Evolutionary conservation across 2,888 invertebrate species (phyloP), one percentile per base, ranked within the genome.

Genomic region (Notodromas monacha): DNA sequence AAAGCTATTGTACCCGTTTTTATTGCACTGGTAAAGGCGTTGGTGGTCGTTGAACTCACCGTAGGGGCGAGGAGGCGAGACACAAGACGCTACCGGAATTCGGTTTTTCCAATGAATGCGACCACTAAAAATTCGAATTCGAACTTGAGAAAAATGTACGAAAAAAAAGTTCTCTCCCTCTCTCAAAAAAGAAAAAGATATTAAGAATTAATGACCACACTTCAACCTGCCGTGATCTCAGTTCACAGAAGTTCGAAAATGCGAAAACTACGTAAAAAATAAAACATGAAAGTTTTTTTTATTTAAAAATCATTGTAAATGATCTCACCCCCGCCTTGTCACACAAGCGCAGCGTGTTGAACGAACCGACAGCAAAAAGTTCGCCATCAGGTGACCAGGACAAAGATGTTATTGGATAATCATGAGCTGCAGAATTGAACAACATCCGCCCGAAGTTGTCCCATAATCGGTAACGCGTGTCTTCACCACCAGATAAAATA

Each of bases 351-450:
- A 96, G 56, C 8, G 77, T 68, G 47, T 89, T 86, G 46, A 69
- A 92, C 6, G 79, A 74, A 11, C 86, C 89, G 28, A 89, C 65
- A 26, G 77, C 69, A 46, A 89, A 79, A 36, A 77, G 56, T 42
- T 74, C 72, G 3, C 89, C 89, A 39, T 70, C 68, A 0, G 77
- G 74, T 28, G 74, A 68, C 74, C 89, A 96, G 30, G 72, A 64
- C 2, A 86, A 56, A 13, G 76, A 63, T 1, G 79, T 81, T 31
- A 96, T 70, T 1, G 89, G 81, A 50, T 76, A 68, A 39, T 81
- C 77, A 45, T 81, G 76, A 12, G 62, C 54, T 2, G 63, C 58
- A 43, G 86, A 86, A 27, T 64, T 64, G 45, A 68, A 92, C 40
- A 96, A 55, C 44, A 66, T 67, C 35, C 74, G 65, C 0, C 92